Evolutionary conservation across 2,113 vertebrate genomes (phyloP).

Genomic region (Spea multiplicata): DNA sequence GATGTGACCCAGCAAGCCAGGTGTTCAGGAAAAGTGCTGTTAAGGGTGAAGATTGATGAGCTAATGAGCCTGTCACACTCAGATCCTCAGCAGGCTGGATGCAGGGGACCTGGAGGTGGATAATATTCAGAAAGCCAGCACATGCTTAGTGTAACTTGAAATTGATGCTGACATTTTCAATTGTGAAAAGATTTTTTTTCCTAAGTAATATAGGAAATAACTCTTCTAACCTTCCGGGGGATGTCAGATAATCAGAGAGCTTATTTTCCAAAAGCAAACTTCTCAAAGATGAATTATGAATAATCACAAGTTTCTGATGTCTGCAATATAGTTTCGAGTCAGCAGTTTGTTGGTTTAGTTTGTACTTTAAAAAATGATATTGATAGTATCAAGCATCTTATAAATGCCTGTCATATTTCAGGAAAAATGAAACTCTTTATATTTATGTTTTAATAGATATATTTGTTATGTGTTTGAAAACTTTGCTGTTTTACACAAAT

Average conservation of each 20-base stretch:
- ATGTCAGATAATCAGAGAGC: conserved; percentile 90
- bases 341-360: conserved; percentile 44
- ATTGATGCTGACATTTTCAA: conserved; percentile 98
- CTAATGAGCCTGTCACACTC: conserved; percentile 98
- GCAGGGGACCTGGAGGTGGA: conserved; percentile 73
- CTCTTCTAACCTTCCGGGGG: conserved; percentile 90
- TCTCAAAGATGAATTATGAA: conserved; percentile 67
- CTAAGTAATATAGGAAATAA: conserved; percentile 96
- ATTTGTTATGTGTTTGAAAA: conserved; percentile 9
- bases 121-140: conserved; percentile 87
- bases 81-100: conserved; percentile 83
- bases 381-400: conserved; percentile 25
- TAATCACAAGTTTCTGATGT: conserved; percentile 63
- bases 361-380: conserved; percentile 29
- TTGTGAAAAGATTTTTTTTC: conserved; percentile 91
- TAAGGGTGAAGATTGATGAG: conserved; percentile 98
- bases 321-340: conserved; percentile 46
- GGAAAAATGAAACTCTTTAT: conserved; percentile 1
- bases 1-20: conserved; percentile 95
- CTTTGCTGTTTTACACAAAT: neutral
- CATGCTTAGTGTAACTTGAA: conserved; percentile 96
- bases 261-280: conserved; percentile 71
- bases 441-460: conserved; percentile 6
- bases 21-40: conserved; percentile 98
- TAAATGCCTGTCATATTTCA: conserved; percentile 22